phyloP scores from a whole-genome alignment of 2,797 vertebrate genomes.

The Danionella dracula region DNA sequence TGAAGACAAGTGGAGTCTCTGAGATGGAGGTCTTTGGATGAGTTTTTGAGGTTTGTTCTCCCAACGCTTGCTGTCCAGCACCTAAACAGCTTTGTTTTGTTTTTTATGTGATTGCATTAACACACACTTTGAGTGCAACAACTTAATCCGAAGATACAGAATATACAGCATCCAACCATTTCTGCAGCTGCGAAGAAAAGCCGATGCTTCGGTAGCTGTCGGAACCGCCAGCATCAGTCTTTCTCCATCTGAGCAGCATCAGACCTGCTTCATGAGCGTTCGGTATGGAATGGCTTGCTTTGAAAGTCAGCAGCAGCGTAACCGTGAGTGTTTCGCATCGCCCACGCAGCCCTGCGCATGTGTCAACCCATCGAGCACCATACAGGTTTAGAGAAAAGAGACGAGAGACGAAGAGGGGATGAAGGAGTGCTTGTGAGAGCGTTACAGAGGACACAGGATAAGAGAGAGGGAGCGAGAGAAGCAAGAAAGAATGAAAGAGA shows the following conservation, averaged over 20 bases:
- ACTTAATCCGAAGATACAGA: no score
- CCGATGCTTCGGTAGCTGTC: not conserved
- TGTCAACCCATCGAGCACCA: no score
- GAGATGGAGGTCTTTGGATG: no score
- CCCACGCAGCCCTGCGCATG: conserved; percentile 5
- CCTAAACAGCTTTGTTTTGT: no score
- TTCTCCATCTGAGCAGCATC: conserved; percentile 7
- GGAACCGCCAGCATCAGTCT: conserved; percentile 1
- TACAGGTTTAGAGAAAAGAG: not conserved
- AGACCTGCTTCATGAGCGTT: conserved; percentile 11
- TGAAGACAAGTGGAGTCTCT: no score
- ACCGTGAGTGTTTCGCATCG: not conserved
- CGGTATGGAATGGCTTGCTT: conserved; percentile 14
- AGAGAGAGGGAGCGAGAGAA: no score
- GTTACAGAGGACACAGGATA: not conserved
- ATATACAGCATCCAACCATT: no score
- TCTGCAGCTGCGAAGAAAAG: not conserved
- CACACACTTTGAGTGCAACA: no score
- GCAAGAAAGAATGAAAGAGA: no score
- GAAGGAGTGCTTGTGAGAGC: not conserved
- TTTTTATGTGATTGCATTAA: no score
- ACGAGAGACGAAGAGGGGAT: not conserved
- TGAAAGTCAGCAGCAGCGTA: conserved; percentile 31
- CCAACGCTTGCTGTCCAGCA: no score
- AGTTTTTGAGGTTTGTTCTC: no score